Base-by-base conservation (phyloP, 2,888 invertebrate species). In the Adela reaumurella region DNA sequence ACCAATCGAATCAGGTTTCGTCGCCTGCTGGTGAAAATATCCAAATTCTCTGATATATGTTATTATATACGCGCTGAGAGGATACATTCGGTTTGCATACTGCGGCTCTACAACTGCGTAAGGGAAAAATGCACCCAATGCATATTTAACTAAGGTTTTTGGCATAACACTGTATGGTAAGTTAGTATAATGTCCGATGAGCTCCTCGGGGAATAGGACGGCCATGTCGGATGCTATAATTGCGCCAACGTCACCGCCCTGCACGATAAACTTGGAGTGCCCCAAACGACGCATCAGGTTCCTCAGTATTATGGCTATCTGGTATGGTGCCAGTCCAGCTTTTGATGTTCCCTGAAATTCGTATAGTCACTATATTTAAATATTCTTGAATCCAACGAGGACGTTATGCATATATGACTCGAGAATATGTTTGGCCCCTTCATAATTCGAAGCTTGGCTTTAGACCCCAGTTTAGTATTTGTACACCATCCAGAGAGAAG, bases 191-290 rank as follows among this genome's bases (percentile, higher is more conserved):
- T 81, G 67, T 0, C 77, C 77, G 0, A 67, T 54, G 1, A 83
- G 63, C 1, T 73, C 62, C 0, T 77, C 68, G 0, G 88, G 88
- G 64, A 81, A 90, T 17, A 87, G 54, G 0, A 81, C 78, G 0
- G 87, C 83, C 68, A 92, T 71, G 17, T 73, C 59, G 0, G 80
- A 67, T 0, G 80, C 82, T 3, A 90, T 80, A 0, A 76, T 16
- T 4, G 84, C 73, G 0, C 92, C 92, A 77, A 87, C 83, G 61
- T 89, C 90, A 0, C 90, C 89, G 0, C 89, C 90, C 56, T 91
- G 90, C 0, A 84, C 64, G 59, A 86, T 88, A 66, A 83, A 93
- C 50, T 77, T 68, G 0, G 81, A 55, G 59, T 79, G 79, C 0
- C 87, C 87, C 0, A 92, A 62, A 3, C 88, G 74, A 11, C 74